Evolutionary conservation across 2,888 invertebrate genomes (phyloP), one percentile per base, ranked within the genome.

Genomic region (Chrysomela aeneicollis): DNA sequence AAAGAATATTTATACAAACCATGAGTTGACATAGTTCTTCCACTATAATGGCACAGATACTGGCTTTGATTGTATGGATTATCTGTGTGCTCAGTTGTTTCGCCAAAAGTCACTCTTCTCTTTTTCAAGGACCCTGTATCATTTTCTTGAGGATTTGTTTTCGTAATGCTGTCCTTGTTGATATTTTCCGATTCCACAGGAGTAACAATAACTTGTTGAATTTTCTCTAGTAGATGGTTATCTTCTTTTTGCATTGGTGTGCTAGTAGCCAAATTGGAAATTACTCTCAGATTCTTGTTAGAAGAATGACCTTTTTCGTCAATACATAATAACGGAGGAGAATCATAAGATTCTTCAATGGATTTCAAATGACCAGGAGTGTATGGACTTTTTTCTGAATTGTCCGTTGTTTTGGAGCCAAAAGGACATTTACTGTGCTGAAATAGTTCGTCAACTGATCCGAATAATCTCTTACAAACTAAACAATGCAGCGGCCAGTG

Each of bases 401-500:
- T 71, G 57, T 63, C 64, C 0, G 22, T 9, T n/a, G 18, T 35
- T 64, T 64, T 71, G 32, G 53, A 22, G 15, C 59, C 63, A 15
- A 64, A 35, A 8, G 73, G 63, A 64, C 79, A 81, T 59, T 71
- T 74, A 18, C 58, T 69, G 54, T 78, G 75, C 52, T 60, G 61
- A 19, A 67, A 61, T 52, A 80, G 52, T 50, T 79, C 78, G 22
- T 77, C 71, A 1, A 72, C 46, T 5, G 76, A 67, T 46, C 53
- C 60, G 67, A 79, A 79, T 4, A 75, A 22, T 63, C 61, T 67
- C 54, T 75, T 75, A 64, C 81, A 81, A 47, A 71, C 66, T 19
- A 77, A 66, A 63, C 81, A 81, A 52, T 78, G 74, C 30, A 81
- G 51, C 12, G 81, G 80, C 73, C 74, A 76, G 67, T 81, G 81